Percentiles rank a stretch among this genome's conserved stretches.
Conservation (phyloP, 2,888 invertebrate genomes). For the Drosophila testacea region DNA sequence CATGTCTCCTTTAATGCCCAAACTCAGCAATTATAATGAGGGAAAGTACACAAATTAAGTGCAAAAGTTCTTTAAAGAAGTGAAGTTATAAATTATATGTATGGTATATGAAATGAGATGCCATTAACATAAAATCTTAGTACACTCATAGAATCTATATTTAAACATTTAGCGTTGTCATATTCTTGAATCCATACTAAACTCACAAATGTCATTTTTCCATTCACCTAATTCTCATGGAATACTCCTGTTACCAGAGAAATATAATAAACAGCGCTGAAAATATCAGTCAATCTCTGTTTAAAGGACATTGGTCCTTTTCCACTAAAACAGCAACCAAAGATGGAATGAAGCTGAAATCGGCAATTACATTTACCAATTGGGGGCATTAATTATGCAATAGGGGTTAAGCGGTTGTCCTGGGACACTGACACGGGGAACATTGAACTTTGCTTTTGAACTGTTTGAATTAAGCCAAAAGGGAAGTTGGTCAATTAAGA, state of each 20-base stretch:
- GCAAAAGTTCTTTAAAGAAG: not conserved
- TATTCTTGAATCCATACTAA: not conserved
- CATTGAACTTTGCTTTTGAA: conserved; percentile 67
- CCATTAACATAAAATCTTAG: no score
- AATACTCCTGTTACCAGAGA: not conserved
- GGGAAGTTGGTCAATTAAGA: conserved; percentile 36
- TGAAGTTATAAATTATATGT: not conserved
- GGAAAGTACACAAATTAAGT: not conserved
- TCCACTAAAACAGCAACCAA: not conserved
- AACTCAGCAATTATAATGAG: conserved; percentile 1
- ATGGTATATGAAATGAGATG: no score
- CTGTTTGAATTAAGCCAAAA: not conserved
- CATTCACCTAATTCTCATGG: not conserved
- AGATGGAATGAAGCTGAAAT: conserved; percentile 12
- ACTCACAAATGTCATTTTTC: not conserved
- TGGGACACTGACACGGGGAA: conserved; percentile 47
- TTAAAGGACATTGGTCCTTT: conserved; percentile 5
- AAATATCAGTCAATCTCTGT: conserved; percentile 1
- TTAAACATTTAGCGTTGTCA: no score
- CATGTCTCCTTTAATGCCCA: not conserved
- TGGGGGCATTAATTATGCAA: conserved; percentile 65
- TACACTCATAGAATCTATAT: no score
- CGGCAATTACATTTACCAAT: conserved; percentile 38
- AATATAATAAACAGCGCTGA: not conserved
- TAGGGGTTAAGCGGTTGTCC: conserved; percentile 51